Conservation (phyloP, 1,140 invertebrate species). For the Stenopsyche tienmushanensis region DNA sequence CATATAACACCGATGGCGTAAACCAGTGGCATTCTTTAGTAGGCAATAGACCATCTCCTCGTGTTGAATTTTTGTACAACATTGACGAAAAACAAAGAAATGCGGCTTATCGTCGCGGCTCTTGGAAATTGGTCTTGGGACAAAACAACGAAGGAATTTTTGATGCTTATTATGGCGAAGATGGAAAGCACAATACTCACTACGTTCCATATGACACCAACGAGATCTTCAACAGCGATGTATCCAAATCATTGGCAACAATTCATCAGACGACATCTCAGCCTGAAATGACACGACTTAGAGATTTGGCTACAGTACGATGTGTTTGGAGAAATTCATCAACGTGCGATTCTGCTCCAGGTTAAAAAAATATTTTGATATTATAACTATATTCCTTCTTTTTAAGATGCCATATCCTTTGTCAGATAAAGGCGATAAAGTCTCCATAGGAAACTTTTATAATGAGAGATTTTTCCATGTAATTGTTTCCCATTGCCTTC, state of each 20-base stretch:
- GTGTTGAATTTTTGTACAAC: conserved; percentile 77
- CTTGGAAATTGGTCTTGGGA: conserved; percentile 71
- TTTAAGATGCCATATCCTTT: background rate
- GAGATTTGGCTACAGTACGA: conserved; percentile 28
- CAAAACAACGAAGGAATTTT: background rate
- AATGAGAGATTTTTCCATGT: too few species aligned
- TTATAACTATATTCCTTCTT: too few species aligned
- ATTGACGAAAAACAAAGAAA: conserved; percentile 79
- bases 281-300: conserved; percentile 27
- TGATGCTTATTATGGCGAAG: conserved; percentile 35
- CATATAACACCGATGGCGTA: conserved; percentile 65
- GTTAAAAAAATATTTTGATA: too few species aligned
- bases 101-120: conserved; percentile 67
- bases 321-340: conserved; percentile 35
- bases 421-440: too few species aligned
- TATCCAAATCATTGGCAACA: conserved; percentile 25
- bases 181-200: conserved; percentile 21
- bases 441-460: too few species aligned
- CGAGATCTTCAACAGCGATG: conserved; percentile 22
- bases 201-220: conserved; percentile 27
- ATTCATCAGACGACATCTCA: conserved; percentile 18
- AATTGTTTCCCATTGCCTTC: too few species aligned
- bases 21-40: conserved; percentile 73
- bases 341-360: conserved; percentile 29
- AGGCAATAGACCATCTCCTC: conserved; percentile 59